Conservation (phyloP, 2,888 invertebrate genomes). For the Drosophila prostipennis region DNA sequence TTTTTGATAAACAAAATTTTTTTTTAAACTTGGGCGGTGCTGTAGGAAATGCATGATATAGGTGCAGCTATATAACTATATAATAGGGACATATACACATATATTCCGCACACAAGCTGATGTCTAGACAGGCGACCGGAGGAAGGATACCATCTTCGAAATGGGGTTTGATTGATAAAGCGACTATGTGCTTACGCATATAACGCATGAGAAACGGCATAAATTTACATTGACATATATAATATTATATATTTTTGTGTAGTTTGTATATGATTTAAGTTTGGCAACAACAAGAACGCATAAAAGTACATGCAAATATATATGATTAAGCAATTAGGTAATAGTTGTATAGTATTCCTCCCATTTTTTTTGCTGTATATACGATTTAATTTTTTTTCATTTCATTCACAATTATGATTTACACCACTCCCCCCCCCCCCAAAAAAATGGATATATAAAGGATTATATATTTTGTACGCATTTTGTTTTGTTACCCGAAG, state of each 20-base stretch:
- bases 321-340: constrained; percentile 56
- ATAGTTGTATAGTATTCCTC: constrained; percentile 56
- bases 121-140: constrained; percentile 21
- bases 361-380: constrained; percentile 58
- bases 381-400: constrained; percentile 47
- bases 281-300: constrained; percentile 26
- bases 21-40: constrained; percentile 19
- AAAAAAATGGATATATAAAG: constrained; percentile 12
- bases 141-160: not conserved
- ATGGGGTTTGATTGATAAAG: constrained; percentile 5
- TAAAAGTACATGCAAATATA: constrained; percentile 48
- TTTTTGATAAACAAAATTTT: constrained; percentile 12
- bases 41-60: constrained; percentile 11
- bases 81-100: constrained; percentile 1
- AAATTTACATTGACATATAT: constrained; percentile 26
- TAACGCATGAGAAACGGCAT: constrained; percentile 12
- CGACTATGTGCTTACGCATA: constrained; percentile 10
- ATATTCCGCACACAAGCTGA: constrained; percentile 4
- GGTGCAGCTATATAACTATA: constrained; percentile 9
- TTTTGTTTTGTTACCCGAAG: constrained; percentile 49
- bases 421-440: constrained; percentile 10
- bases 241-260: constrained; percentile 50
- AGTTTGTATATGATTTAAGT: constrained; percentile 59
- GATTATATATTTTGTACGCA: constrained; percentile 47
- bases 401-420: constrained; percentile 40